A percentile compares a stretch with the other conserved stretches of the same genome.
phyloP scores from a whole-genome alignment of 53 echinoderm and acorn worm species.

The Apostichopus leukothele region DNA sequence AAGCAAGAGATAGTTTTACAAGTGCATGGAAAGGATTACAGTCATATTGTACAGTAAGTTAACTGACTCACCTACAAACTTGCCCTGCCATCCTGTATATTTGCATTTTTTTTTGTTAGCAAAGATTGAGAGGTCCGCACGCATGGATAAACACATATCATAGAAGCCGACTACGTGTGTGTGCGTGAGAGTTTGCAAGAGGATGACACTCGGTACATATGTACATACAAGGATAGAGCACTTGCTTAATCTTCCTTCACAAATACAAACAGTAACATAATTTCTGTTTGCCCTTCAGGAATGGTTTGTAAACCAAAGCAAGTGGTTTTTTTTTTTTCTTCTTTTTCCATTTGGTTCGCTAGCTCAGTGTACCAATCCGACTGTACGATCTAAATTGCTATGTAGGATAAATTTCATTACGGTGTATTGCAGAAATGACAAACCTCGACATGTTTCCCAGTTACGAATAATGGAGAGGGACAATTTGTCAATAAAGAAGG shows the following conservation, averaged over 20 bases:
- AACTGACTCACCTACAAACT: no score
- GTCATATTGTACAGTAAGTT: no score
- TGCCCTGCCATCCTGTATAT: background rate
- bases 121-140: background rate
- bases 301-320: background rate
- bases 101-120: background rate
- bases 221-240: background rate
- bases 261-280: conserved; percentile 10
- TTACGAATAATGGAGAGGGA: background rate
- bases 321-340: no score
- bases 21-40: no score
- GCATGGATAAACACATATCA: background rate
- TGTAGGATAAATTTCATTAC: background rate
- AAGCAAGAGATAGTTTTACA: no score
- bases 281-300: conserved; percentile 2
- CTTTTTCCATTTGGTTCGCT: background rate
- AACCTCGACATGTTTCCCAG: background rate
- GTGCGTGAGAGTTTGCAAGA: background rate
- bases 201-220: background rate
- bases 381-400: background rate
- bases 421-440: background rate
- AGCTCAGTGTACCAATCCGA: background rate
- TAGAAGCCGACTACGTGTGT: background rate
- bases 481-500: background rate
- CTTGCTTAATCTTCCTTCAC: conserved; percentile 3